phyloP scores from a whole-genome alignment of 2,888 invertebrate species.

The Eupithecia inturbata region DNA sequence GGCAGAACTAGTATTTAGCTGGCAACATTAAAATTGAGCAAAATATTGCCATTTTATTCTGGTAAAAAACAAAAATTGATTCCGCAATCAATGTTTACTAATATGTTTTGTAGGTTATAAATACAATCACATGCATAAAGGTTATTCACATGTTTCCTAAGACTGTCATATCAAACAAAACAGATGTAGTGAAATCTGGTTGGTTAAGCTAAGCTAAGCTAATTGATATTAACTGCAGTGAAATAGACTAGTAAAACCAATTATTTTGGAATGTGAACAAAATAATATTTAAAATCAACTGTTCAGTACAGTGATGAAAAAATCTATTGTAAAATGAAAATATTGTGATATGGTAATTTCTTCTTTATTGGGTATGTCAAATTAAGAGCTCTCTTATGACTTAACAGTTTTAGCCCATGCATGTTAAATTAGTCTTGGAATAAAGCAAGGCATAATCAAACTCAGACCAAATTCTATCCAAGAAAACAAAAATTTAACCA shows the following conservation, averaged over 20 bases:
- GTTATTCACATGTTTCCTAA: slow-evolving; percentile 33
- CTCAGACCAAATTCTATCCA: neutral
- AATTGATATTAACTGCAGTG: slow-evolving; percentile 25
- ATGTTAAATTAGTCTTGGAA: neutral
- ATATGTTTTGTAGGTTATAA: slow-evolving; percentile 36
- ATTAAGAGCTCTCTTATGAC: neutral
- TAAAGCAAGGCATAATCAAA: neutral
- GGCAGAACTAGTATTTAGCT: neutral
- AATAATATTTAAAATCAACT: neutral
- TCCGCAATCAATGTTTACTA: slow-evolving; percentile 11
- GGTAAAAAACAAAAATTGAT: neutral
- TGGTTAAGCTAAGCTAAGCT: slow-evolving; percentile 27
- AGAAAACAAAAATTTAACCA: neutral
- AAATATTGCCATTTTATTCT: slow-evolving; percentile 6
- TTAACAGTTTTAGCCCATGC: neutral
- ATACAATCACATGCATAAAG: slow-evolving; percentile 30
- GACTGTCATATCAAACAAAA: slow-evolving; percentile 29
- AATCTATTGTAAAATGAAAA: neutral
- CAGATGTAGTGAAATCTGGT: slow-evolving; percentile 33
- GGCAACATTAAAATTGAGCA: slow-evolving; percentile 9
- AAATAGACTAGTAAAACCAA: slow-evolving; percentile 10
- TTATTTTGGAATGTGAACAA: neutral
- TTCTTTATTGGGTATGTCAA: neutral
- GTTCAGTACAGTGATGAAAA: neutral
- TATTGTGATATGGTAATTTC: neutral